Conservation (phyloP, 2,113 vertebrate species). For the Mola mola region DNA sequence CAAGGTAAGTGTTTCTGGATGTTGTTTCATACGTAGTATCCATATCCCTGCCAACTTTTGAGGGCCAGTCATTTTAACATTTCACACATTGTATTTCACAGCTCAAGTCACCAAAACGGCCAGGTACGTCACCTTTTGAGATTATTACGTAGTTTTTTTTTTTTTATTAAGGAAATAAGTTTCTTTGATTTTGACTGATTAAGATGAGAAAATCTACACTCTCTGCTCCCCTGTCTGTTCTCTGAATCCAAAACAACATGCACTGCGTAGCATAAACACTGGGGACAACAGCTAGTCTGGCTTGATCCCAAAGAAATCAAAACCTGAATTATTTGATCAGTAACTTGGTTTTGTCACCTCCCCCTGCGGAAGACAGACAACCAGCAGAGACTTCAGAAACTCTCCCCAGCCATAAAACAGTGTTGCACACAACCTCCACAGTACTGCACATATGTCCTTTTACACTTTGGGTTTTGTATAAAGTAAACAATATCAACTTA, state of each 20-base stretch:
- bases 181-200: too few relatives aligned
- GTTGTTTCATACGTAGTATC: not conserved
- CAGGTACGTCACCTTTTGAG: conserved; percentile 83
- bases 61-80: conserved; percentile 61
- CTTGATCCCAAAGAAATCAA: too few relatives aligned
- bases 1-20: conserved; percentile 81
- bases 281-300: too few relatives aligned
- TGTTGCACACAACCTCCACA: not conserved
- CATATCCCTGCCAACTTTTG: not conserved
- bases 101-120: conserved; percentile 98
- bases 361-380: not conserved
- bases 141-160: not conserved
- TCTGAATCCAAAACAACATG: too few relatives aligned
- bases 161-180: not conserved
- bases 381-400: not conserved
- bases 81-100: conserved; percentile 57
- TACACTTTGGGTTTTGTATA: too few relatives aligned
- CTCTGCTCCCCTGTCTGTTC: too few relatives aligned
- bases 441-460: not conserved
- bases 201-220: too few relatives aligned
- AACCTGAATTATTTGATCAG: too few relatives aligned
- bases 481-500: too few relatives aligned
- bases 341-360: too few relatives aligned
- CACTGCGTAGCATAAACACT: too few relatives aligned
- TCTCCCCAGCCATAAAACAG: not conserved